These are phyloP conservation scores for Boulengeromyrus knoepffleri DNA, from an alignment of 2,113 vertebrate genomes.

Conservation along the genomic window DNA sequence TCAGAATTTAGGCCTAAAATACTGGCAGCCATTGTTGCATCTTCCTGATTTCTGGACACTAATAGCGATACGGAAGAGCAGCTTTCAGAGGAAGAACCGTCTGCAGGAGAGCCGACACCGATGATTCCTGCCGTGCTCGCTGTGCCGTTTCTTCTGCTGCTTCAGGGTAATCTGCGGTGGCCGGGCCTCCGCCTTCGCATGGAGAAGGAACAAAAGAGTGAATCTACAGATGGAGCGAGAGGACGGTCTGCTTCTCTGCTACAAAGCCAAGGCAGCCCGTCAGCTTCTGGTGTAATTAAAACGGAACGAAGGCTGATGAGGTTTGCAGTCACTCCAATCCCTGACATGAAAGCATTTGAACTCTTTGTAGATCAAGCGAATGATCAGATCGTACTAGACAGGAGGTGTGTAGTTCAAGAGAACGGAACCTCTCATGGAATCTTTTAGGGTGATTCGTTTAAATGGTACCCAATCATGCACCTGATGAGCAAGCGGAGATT, in stretches of 20 bases:
- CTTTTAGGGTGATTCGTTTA: background rate
- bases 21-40: background rate
- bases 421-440: background rate
- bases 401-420: background rate
- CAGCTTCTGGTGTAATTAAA: background rate
- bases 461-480: background rate
- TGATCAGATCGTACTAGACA: background rate
- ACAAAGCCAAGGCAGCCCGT: background rate
- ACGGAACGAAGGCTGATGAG: background rate
- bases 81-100: background rate
- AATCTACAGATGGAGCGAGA: background rate
- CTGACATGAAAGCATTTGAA: background rate
- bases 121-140: background rate
- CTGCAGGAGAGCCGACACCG: background rate
- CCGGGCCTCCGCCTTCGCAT: background rate
- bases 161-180: background rate
- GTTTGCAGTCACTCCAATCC: background rate
- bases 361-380: background rate
- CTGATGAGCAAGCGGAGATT: background rate
- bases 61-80: background rate
- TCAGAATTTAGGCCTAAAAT: background rate
- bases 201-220: background rate
- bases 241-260: background rate
- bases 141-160: background rate
- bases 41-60: background rate